These are phyloP conservation scores for Menidia menidia DNA, from an alignment of 2,797 vertebrate species.

Conservation along the genomic window DNA sequence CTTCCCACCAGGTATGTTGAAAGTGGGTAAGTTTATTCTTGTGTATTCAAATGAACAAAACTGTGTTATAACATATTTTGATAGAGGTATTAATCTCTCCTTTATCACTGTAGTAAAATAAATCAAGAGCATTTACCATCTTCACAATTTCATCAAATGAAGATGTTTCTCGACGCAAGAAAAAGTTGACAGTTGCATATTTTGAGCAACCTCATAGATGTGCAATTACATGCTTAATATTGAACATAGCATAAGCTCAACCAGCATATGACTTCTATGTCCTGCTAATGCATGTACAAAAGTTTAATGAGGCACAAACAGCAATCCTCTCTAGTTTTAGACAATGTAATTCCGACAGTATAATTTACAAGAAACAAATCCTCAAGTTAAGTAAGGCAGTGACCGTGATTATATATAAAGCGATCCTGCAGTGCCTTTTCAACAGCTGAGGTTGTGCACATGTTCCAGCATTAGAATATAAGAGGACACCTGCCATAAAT, in stretches of 20 bases:
- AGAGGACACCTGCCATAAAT: slow-evolving; percentile 87
- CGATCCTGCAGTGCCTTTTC: slow-evolving; percentile 32
- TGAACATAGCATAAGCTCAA: not conserved
- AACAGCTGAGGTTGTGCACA: slow-evolving; percentile 65
- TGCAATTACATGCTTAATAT: not conserved
- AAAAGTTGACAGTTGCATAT: not conserved
- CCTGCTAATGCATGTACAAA: slow-evolving; percentile 20
- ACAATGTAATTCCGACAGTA: slow-evolving; percentile 21
- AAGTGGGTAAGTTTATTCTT: not conserved
- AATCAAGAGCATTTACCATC: not conserved
- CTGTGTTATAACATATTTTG: not conserved
- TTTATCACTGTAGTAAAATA: not conserved
- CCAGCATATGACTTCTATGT: slow-evolving; percentile 15
- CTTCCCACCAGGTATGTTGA: not conserved
- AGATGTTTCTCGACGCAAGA: not conserved
- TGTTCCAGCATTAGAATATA: slow-evolving; percentile 79
- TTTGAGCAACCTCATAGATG: not conserved
- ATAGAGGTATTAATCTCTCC: not conserved
- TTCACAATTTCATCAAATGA: not conserved
- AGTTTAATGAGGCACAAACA: slow-evolving; percentile 27
- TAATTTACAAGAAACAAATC: slow-evolving; percentile 28
- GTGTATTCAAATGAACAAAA: not conserved
- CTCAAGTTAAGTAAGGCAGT: slow-evolving; percentile 16
- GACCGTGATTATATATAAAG: slow-evolving; percentile 30
- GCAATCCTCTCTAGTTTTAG: slow-evolving; percentile 19